Conservation (phyloP, 1,140 invertebrate species). For the Planococcus citri region DNA sequence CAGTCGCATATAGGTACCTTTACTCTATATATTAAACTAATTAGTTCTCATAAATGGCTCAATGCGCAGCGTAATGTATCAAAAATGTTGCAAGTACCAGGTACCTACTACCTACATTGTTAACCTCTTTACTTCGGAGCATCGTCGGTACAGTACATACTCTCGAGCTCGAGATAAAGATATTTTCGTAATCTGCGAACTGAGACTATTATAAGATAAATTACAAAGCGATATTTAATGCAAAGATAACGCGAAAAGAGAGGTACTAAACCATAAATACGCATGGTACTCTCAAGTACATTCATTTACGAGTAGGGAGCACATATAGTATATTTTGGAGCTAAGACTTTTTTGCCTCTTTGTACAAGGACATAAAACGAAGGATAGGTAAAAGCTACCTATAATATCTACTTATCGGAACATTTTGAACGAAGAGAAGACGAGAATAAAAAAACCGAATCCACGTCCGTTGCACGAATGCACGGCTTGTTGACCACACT, state of each 20-base stretch:
- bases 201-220: neutral
- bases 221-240: neutral
- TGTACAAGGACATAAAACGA: neutral
- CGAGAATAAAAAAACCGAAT: neutral
- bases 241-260: neutral
- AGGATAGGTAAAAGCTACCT: neutral
- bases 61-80: neutral
- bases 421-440: too few relatives aligned
- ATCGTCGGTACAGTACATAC: too few relatives aligned
- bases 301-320: too few relatives aligned
- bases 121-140: neutral
- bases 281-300: too few relatives aligned
- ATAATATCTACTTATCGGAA: too few relatives aligned
- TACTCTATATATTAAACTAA: neutral
- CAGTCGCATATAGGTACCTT: too few relatives aligned
- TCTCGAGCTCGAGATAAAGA: neutral
- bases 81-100: neutral
- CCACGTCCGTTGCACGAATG: neutral
- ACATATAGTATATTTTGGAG: too few relatives aligned
- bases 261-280: neutral
- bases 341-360: too few relatives aligned
- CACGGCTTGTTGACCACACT: slow-evolving; percentile 1
- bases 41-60: neutral
- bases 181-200: neutral
- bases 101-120: neutral